Evolutionary conservation across 2,888 invertebrate species (phyloP).

Genomic region (Slavum lentiscoides): DNA sequence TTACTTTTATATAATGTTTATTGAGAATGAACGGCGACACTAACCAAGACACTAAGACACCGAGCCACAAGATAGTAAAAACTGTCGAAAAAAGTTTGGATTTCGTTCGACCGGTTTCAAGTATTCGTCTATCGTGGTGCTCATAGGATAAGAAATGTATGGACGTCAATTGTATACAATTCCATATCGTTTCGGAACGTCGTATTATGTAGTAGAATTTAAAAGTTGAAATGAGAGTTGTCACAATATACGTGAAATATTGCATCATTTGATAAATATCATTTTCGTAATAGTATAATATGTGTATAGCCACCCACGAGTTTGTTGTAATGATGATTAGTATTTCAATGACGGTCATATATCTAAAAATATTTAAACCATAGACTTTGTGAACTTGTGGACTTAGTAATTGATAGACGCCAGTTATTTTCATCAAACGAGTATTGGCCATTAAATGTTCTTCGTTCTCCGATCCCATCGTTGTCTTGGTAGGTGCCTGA

Average conservation of each 20-base stretch:
- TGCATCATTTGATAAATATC: background rate
- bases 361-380: conserved; percentile 3
- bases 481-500: no score
- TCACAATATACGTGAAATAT: background rate
- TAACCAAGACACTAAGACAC: background rate
- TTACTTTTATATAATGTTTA: background rate
- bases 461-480: no score
- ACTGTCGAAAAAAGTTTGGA: background rate
- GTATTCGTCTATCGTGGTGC: background rate
- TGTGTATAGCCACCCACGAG: background rate
- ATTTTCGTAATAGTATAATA: background rate
- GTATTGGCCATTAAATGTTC: background rate
- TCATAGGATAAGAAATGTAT: background rate
- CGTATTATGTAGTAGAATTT: background rate
- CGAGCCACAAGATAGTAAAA: background rate
- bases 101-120: background rate
- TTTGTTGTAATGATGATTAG: rapidly evolving
- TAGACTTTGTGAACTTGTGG: background rate
- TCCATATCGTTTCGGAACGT: background rate
- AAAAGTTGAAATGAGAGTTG: background rate
- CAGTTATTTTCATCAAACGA: background rate
- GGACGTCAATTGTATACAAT: background rate
- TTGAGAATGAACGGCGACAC: background rate
- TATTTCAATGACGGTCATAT: background rate
- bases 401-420: background rate